Conservation (phyloP, 2,797 vertebrate species). For the Mergus octosetaceus region DNA sequence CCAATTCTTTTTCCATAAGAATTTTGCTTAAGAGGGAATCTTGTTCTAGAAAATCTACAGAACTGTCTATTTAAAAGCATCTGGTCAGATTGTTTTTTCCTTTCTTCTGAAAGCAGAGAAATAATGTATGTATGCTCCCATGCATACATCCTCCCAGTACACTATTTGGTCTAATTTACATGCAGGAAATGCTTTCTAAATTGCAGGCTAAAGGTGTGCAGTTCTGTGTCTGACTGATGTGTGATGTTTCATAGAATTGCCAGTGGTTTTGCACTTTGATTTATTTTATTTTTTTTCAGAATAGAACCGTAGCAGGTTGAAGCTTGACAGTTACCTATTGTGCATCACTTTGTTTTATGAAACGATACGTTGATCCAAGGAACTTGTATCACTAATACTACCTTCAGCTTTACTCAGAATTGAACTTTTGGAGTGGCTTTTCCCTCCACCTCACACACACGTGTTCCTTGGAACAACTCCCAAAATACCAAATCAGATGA, state of each 20-base stretch:
- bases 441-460: not conserved
- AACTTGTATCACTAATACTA: not conserved
- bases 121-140: fast-evolving
- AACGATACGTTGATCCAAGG: not conserved
- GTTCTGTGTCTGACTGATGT: not conserved
- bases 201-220: not conserved
- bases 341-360: constrained; percentile 4
- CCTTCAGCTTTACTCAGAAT: not conserved
- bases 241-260: not conserved
- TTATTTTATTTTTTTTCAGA: not conserved
- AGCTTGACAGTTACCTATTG: not conserved
- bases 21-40: not conserved
- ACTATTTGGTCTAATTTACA: not conserved
- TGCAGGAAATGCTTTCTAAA: not conserved
- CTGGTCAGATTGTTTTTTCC: not conserved
- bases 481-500: not conserved
- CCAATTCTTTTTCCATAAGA: not conserved
- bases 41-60: not conserved
- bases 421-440: not conserved
- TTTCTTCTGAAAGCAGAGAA: not conserved
- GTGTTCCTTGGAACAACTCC: not conserved
- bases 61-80: not conserved
- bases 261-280: not conserved
- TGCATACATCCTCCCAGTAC: not conserved
- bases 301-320: not conserved